Conservation (phyloP, 2,113 vertebrate genomes). For the Bufo gargarizans region DNA sequence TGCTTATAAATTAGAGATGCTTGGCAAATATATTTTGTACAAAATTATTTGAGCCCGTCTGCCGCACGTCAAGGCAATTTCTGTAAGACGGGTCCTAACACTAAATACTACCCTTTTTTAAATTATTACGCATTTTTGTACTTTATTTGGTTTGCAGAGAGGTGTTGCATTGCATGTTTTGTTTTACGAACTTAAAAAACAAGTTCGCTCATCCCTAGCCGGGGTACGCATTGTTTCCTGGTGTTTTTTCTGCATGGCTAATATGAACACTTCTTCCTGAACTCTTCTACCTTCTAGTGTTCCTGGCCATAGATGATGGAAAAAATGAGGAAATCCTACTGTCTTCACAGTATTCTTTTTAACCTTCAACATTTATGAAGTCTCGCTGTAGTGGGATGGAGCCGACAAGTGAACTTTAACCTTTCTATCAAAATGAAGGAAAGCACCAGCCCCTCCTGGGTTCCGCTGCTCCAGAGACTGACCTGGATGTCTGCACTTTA, state of each 20-base stretch:
- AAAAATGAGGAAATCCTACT: conserved; percentile 32
- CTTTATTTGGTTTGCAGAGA: too few species aligned
- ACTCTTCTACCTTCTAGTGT: neutral
- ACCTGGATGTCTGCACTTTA: conserved; percentile 39
- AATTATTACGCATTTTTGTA: too few species aligned
- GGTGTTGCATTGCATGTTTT: too few species aligned
- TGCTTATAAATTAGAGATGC: too few species aligned
- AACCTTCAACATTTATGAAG: conserved; percentile 44
- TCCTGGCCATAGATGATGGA: conserved; percentile 9
- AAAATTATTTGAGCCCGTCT: too few species aligned
- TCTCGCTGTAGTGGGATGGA: conserved; percentile 22
- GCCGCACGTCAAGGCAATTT: too few species aligned
- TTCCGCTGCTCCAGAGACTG: conserved; percentile 23
- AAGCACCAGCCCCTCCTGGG: neutral
- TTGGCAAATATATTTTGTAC: too few species aligned
- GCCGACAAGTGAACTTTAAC: conserved; percentile 50
- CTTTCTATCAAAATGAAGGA: conserved; percentile 43
- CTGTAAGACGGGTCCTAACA: too few species aligned
- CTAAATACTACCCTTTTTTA: too few species aligned
- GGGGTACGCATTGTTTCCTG: too few species aligned
- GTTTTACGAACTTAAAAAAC: too few species aligned
- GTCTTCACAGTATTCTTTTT: conserved; percentile 31
- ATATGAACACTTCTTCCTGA: neutral
- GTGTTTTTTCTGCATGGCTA: neutral
- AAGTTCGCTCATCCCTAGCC: too few species aligned